Base-by-base conservation (phyloP, 2,797 vertebrate genomes). In the Alcedo atthis region DNA sequence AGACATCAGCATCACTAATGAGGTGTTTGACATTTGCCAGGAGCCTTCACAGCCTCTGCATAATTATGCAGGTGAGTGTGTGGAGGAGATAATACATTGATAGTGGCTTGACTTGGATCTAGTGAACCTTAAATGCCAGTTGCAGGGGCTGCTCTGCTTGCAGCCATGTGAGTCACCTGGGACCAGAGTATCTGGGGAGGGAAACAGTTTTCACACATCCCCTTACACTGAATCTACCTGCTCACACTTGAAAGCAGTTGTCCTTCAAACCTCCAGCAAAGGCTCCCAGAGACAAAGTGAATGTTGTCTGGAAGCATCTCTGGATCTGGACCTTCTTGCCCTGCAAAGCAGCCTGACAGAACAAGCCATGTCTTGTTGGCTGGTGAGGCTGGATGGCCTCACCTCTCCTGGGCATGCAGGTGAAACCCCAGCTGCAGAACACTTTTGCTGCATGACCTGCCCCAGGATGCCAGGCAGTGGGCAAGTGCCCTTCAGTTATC, bases 331-430 rank as follows among this genome's bases (percentile, higher is more conserved):
- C 15, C 54, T 66, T 46, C 13, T 10, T 67, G 59, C 22, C 46
- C 26, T 70, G 20, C 45, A 22, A 32, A 42, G 45, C n/a, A 55
- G 19, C 48, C 42, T 0, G 3, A 19, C 33, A 55, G 25, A 20
- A 9, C 4, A 25, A 53, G 13, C 53, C n/a, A 12, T 9, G 46
- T 19, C 19, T 51, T n/a, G 49, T n/a, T n/a, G n/a, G n/a, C n/a
- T n/a, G n/a, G n/a, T n/a, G n/a, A n/a, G 28, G 37, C 49, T 58
- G 69, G 62, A 51, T 55, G 16, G 17, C 24, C 55, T 90, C 35
- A 10, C 43, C 55, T 0, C 8, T 80, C 35, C 53, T 46, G 24
- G 42, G 15, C 0, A 0, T 18, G 32, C 7, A 57, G 48, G 25
- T 35, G 71, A 46, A 43, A 62, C 5, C n/a, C 9, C 62, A 33